Evolutionary conservation across 2,113 vertebrate species (phyloP).

Genomic region (Pangasianodon gigas): DNA sequence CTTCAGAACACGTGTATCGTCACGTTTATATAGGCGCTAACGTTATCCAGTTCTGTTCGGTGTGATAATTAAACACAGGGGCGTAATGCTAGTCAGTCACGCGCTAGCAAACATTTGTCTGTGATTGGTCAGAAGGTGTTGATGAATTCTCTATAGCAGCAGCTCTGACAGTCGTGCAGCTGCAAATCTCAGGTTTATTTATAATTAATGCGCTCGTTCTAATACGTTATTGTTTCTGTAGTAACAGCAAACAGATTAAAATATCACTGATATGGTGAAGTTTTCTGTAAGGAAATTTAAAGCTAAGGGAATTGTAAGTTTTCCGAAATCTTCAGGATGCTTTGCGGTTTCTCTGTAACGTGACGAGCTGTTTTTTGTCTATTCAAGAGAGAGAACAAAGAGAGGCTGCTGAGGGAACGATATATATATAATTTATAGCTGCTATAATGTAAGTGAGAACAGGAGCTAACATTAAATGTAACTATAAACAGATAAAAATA

Average conservation of each 20-base stretch:
- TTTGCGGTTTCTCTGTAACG: too few species aligned
- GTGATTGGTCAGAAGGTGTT: background rate
- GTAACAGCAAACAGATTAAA: background rate
- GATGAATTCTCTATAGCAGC: background rate
- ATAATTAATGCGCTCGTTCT: too few species aligned
- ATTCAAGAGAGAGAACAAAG: too few species aligned
- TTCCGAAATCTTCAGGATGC: background rate
- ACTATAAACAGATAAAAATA: background rate
- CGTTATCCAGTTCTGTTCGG: constrained; percentile 18
- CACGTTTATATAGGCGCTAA: constrained; percentile 35
- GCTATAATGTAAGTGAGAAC: too few species aligned
- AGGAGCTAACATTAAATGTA: too few species aligned
- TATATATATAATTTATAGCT: too few species aligned
- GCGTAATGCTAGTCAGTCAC: background rate
- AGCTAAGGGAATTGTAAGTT: background rate
- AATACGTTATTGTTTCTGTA: background rate
- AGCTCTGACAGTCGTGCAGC: too few species aligned
- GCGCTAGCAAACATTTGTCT: background rate
- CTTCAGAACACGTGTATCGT: background rate
- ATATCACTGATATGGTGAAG: background rate
- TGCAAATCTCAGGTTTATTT: too few species aligned
- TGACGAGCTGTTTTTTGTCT: too few species aligned
- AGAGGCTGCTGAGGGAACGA: too few species aligned
- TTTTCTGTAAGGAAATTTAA: background rate
- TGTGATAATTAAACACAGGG: constrained; percentile 10